Base-by-base conservation (phyloP, 2,888 invertebrate species). In the Diarsia mendica region DNA sequence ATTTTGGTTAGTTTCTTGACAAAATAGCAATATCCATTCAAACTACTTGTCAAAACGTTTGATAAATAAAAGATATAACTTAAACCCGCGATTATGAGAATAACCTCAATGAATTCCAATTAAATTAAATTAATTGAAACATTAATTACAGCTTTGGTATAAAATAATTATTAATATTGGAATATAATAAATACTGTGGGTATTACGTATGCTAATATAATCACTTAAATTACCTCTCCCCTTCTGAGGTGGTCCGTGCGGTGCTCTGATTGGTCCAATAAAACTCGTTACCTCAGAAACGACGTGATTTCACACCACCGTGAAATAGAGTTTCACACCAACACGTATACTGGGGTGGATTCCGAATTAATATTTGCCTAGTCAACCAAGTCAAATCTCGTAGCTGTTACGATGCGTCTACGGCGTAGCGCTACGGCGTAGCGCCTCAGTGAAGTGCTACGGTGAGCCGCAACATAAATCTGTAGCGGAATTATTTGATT, bases 371-470 rank as follows among this genome's bases (percentile, higher is more conserved):
- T 63, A 61, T 65, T 66, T 53, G 33, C 28, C 6, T 9, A 20
- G 15, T 15, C 61, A 61, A 60, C 20, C 33, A 8, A 39, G 33
- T 60, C 11, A 28, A 46, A 60, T 72, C 46, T 72, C 72, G 18
- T n/a, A 53, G 46, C 46, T 9, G 53, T 5, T 66, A 44, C 9
- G 71, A 15, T 1, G 13, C 23, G 5, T 33, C 46, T 58, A 64
- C 55, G 39, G 18, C 48, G 61, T 67, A 73, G 70, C 49, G 10
- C 72, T 72, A 49, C 67, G 75, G 8, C 64, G 72, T 53, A 53
- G 28, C 28, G 8, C 28, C 28, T 28, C 28, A 18, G 58, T 28
- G 15, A 58, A 76, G 60, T 20, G 9, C 46, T 46, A 63, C 72
- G 39, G 20, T 39, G 55, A 51, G 51, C 10, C 48, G 46, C n/a